Base-by-base conservation (phyloP, 2,888 invertebrate species). In the Artemia sinica region DNA sequence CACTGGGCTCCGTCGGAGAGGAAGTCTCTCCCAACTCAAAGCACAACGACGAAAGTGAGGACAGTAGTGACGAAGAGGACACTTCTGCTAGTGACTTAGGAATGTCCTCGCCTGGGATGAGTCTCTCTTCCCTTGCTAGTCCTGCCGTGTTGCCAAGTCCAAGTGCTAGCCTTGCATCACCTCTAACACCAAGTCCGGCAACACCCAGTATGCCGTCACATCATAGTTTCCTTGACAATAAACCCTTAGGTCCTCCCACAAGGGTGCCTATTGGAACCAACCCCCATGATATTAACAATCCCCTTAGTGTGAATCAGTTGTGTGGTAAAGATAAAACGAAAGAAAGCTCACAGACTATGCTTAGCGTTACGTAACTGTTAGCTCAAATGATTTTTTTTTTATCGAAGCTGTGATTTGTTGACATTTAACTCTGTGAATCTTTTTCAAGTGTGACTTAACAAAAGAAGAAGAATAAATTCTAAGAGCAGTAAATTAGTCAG, bases 281-380 rank as follows among this genome's bases (percentile, higher is more conserved):
- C 80, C 91, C 91, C 65, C 86, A 90, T 74, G 91, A 92, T 80
- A 86, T 89, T 73, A 92, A 92, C 81, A 91, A 92, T 81, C 92
- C 92, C 70, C 82, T 92, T 65, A 91, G 89, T 78, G 90, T 92
- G 71, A 91, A 91, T 75, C 91, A 91, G 80, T 81, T 92, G 74
- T 91, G 90, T 71, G 88, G 88, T 74, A 86, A 87, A 77, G 73
- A 73, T 72, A 74, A 73, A 11, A 28, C 63, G 63, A 58, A 58
- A 28, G 63, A 58, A 28, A 58, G 63, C 63, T 58, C 63, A 58
- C 63, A 58, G 14, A 58, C 63, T 18, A 58, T 58, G 63, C 63
- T 58, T 18, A 58, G 63, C 12, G 63, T 58, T 28, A 58, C 63
- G 63, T 58, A 28, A 58, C 63, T n/a, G 63, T 28, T 18, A 58